Conservation (phyloP, 2,888 invertebrate genomes). For the Ceriagrion tenellum region DNA sequence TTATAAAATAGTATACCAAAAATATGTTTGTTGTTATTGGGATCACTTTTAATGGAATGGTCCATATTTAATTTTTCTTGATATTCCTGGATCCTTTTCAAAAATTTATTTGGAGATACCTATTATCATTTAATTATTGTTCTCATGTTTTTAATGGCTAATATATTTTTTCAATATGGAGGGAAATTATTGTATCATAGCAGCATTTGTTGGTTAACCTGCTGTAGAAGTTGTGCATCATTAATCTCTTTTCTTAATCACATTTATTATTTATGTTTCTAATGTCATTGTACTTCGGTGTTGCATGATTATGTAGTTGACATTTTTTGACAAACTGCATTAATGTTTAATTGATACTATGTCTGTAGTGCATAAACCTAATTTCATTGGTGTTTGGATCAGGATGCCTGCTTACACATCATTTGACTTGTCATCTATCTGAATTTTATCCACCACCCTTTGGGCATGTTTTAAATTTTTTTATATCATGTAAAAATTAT, state of each 20-base stretch:
- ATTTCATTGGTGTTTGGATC: background rate
- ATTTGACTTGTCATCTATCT: background rate
- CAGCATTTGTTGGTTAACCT: background rate
- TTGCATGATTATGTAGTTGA: constrained; percentile 1
- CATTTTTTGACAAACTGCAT: background rate
- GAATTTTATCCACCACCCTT: background rate
- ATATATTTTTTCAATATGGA: background rate
- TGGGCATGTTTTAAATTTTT: no score
- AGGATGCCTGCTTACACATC: background rate
- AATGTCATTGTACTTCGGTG: background rate
- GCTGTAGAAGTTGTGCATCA: background rate
- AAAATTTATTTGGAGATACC: no score
- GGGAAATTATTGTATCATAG: background rate
- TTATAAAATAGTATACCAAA: no score
- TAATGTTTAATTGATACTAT: background rate
- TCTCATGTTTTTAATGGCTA: background rate
- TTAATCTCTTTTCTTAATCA: background rate
- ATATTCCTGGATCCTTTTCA: no score
- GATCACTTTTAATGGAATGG: no score
- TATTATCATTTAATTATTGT: background rate
- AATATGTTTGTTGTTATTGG: no score
- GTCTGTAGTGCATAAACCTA: background rate
- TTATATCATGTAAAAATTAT: no score
- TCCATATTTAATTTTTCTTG: no score
- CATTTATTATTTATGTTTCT: background rate